Evolutionary conservation across 2,113 vertebrate species (phyloP), one percentile per base, ranked within the genome.

Genomic region (Panurus biarmicus): DNA sequence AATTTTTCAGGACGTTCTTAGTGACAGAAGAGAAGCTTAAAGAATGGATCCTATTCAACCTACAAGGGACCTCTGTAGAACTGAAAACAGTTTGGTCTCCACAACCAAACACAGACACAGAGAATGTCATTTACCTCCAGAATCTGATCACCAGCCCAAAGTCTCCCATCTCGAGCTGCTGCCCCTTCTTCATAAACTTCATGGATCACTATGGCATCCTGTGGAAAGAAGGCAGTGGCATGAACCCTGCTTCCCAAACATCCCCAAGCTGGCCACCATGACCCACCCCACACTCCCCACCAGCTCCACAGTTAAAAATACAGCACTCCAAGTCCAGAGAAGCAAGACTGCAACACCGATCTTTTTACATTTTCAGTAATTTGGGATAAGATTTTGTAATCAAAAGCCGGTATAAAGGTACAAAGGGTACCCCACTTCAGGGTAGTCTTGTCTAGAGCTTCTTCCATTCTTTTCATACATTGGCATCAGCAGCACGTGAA

Each of bases 151-250:
- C 99, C 99, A 3, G 99, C 98, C 99, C 98, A 99, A 38, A 99
- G 98, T 40, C 99, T 98, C 20, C 98, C 98, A 44, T 99, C 99
- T 88, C 98, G 97, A 44, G 99, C 99, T 53, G 99, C 99, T 14
- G 99, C 99, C 47, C 99, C 99, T 96, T 99, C 99, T 80, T 99
- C 99, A 70, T 99, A 99, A 17, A 99, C 99, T 97, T 99, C 99
- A 70, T 99, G 99, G 93, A 99, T 99, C 94, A 99, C 98, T 15
- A 99, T 99, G 79, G 99, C 99, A 7, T 99, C 98, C 99, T 99
- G 95, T 2, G 67, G 84, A 93, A 94, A 94, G 12, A 95, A 75
- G 14, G 29, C 26, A 44, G 9, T 13, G 62, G 4, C 2, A 19
- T 96, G 72, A 96, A 85, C 75, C 40, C 51, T 64, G 65, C 25